Evolutionary conservation across 2,888 invertebrate genomes (phyloP), one percentile per base, ranked within the genome.

Genomic region (Anoplius nigerrimus): DNA sequence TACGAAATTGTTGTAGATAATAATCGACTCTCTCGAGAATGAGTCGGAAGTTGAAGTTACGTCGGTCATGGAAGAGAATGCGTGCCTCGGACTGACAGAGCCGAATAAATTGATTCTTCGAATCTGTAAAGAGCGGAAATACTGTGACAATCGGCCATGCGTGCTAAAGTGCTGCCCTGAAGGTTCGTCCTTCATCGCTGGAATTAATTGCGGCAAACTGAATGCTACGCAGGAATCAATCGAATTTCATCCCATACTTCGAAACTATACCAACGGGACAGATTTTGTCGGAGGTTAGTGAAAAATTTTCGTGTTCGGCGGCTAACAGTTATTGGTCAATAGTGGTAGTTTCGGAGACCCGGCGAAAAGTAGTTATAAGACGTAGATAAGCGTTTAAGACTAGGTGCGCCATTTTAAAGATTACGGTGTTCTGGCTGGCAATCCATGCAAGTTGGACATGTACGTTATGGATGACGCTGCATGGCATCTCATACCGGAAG

Each of bases 111-210:
- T 80, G 8, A 45, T 51, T 11, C 54, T 58, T 2, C 78, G 80
- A 0, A 55, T 62, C 2, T 79, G 79, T 54, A 64, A 61, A 21
- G 52, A 48, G 4, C 13, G 42, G 15, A 56, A 65, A 16, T 76
- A 67, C 18, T 86, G 87, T 58, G 52, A 68, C n/a, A 57, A 63
- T 2, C 78, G 85, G 48, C 51, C 82, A 0, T 89, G 89, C 75
- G 72, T 89, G 57, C 80, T 84, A 60, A 89, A 89, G 76, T 89
- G 89, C 72, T 89, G 89, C 64, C 64, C 73, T 6, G 88, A 89
- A 42, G 81, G 82, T 34, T 72, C 83, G 55, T 75, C 76, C 3
- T 66, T 74, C 45, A 43, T 27, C 1, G 8, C 42, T 0, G 15
- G 2, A 20, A 8, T 0, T 3, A 22, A n/a, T 21, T 56, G 55